A percentile compares a stretch with the other conserved stretches of the same genome.
These are phyloP conservation scores for Teleiodes luculella DNA, from an alignment of 2,888 invertebrate species.

Conservation along the genomic window DNA sequence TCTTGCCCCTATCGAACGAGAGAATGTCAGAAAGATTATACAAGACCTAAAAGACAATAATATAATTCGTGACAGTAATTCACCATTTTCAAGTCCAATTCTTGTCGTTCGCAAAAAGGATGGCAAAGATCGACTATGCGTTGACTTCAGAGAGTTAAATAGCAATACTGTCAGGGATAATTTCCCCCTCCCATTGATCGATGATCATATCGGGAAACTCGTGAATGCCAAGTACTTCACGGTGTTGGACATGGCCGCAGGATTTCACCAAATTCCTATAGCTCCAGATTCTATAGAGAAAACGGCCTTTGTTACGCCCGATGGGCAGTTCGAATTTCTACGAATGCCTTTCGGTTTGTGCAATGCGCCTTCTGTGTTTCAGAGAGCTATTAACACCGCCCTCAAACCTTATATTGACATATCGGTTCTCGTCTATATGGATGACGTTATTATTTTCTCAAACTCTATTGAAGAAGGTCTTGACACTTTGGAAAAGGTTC, in stretches of 20 bases:
- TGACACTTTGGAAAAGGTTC: constrained; percentile 1
- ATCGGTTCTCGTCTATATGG: constrained; percentile 17
- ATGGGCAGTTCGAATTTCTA: constrained; percentile 16
- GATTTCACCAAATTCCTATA: constrained; percentile 16
- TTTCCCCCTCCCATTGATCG: background rate
- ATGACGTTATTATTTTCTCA: constrained; percentile 16
- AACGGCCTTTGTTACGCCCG: constrained; percentile 18
- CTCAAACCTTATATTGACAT: constrained; percentile 13
- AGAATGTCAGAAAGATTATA: constrained; percentile 10
- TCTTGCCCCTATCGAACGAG: constrained; percentile 12
- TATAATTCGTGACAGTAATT: constrained; percentile 8
- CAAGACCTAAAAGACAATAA: constrained; percentile 9
- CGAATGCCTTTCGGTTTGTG: constrained; percentile 21
- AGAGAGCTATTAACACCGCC: constrained; percentile 18
- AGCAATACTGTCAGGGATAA: constrained; percentile 11
- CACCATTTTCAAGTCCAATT: constrained; percentile 8
- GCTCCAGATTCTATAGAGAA: constrained; percentile 14
- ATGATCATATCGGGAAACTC: background rate
- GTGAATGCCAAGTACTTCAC: background rate
- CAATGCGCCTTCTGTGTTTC: constrained; percentile 21
- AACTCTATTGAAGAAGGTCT: constrained; percentile 12
- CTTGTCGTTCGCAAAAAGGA: constrained; percentile 8
- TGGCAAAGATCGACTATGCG: constrained; percentile 1
- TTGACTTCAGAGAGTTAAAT: constrained; percentile 2
- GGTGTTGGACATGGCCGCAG: background rate